Evolutionary conservation across 2,797 vertebrate species (phyloP).

Genomic region (Lycodopsis pacificus): DNA sequence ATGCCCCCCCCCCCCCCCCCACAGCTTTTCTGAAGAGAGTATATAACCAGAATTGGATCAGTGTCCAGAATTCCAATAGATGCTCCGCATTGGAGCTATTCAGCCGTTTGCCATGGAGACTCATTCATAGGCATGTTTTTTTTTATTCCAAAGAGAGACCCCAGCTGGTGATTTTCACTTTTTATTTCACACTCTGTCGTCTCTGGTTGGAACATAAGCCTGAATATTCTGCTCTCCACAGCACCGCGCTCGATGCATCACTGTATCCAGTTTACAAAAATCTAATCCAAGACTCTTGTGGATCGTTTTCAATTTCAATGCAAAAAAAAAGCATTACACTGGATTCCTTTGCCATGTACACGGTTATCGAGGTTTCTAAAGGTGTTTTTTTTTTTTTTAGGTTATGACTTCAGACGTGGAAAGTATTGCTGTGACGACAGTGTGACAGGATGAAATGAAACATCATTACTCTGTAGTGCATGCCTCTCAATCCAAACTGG

Average conservation of each 20-base stretch:
- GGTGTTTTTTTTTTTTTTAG: background rate
- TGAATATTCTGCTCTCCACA: slow-evolving; percentile 1
- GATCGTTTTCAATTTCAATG: background rate
- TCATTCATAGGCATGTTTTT: slow-evolving; percentile 1
- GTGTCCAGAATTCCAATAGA: slow-evolving; percentile 32
- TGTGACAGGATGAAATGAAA: slow-evolving; percentile 4
- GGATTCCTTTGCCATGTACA: slow-evolving; percentile 2
- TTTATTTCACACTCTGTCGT: slow-evolving; percentile 28
- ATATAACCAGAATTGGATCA: slow-evolving; percentile 36
- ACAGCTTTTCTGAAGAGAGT: slow-evolving; percentile 36
- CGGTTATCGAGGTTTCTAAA: background rate
- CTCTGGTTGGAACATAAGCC: background rate
- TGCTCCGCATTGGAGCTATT: slow-evolving; percentile 26
- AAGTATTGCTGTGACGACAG: background rate
- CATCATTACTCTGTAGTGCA: background rate
- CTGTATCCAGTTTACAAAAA: background rate
- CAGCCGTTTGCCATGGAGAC: slow-evolving; percentile 23
- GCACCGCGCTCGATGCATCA: background rate
- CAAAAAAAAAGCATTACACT: background rate
- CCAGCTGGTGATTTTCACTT: slow-evolving; percentile 31
- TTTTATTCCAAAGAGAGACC: slow-evolving; percentile 32
- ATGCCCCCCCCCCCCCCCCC: background rate
- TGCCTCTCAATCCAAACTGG: slow-evolving; percentile 4
- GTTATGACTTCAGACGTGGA: background rate
- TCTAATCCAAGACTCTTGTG: background rate